Base-by-base conservation (phyloP, 2,113 vertebrate genomes). In the Elgaria multicarinata region DNA sequence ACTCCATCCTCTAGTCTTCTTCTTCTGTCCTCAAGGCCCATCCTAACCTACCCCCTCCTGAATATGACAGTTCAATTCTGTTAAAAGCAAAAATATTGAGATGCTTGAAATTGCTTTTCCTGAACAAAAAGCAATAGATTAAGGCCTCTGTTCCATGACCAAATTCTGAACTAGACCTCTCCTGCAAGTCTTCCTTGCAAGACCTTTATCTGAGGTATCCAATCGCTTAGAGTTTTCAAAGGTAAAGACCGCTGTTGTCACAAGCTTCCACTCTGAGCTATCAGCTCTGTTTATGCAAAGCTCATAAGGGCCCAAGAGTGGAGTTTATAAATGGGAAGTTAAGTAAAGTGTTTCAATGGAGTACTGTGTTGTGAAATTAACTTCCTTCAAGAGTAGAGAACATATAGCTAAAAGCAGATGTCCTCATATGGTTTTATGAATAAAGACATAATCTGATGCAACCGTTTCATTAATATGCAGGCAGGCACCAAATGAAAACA, bases 381-480 rank as follows among this genome's bases (percentile, higher is more conserved):
- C 18, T 92, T 83, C 64, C 93, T 93, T 91, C 89, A 90, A 88
- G 86, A 87, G 88, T 33, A 83, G 18, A 78, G 64, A 88, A 91
- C 91, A 20, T 87, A 89, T 88, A 92, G 90, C 91, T 92, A 84
- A 83, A 84, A 91, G 83, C 66, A 90, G 92, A 90, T 95, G 94
- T 94, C 92, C 92, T 95, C 94, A 77, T 92, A 77, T 93, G 91
- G 91, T 95, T 94, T 95, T 96, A 95, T 95, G 95, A 97, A 96
- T 97, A 96, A 94, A 96, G 92, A 96, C 94, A 78, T 95, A 96
- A 97, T 96, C 94, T 94, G 95, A 96, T 97, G 95, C 93, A 96
- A 96, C 97, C 91, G 96, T 96, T 97, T 97, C 95, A 97, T 97
- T 97, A 97, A 96, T 96, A 95, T 91, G 92, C 96, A 97, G 95